These are phyloP conservation scores for Cyphomyrmex costatus DNA, from an alignment of 1,140 invertebrate genomes.

Conservation along the genomic window DNA sequence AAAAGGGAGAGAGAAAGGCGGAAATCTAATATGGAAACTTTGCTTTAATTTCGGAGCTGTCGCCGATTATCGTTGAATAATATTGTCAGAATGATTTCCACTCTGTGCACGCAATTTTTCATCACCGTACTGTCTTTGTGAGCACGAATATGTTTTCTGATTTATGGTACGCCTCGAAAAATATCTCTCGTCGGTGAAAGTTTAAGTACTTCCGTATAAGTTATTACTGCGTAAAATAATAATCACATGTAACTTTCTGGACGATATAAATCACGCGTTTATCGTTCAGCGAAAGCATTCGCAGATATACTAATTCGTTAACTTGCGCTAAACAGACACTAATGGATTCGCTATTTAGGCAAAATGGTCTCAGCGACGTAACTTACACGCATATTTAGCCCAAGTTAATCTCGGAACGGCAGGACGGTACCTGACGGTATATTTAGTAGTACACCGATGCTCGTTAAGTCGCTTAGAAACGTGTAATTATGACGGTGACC, in stretches of 20 bases:
- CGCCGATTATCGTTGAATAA: slow-evolving; percentile 39
- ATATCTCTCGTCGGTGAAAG: not conserved
- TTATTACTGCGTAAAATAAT: not conserved
- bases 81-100: slow-evolving; percentile 12
- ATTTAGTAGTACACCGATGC: slow-evolving; percentile 67
- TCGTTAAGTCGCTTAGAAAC: slow-evolving; percentile 75
- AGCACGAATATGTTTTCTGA: not conserved
- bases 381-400: slow-evolving; percentile 62
- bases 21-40: slow-evolving; percentile 52
- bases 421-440: slow-evolving; percentile 66
- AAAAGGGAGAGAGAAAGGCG: not conserved
- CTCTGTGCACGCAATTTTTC: slow-evolving; percentile 3
- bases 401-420: slow-evolving; percentile 64
- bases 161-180: not conserved
- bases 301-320: slow-evolving; percentile 38
- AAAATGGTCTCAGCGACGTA: slow-evolving; percentile 50
- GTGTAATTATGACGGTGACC: slow-evolving; percentile 74
- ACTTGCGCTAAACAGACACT: slow-evolving; percentile 42
- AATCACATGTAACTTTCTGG: not conserved
- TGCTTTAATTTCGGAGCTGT: slow-evolving; percentile 18
- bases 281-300: not conserved
- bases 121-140: not conserved
- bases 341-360: slow-evolving; percentile 62
- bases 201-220: not conserved
- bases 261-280: slow-evolving; percentile 10